Conservation (phyloP, 2,888 invertebrate species). For the Stenodera caucasica region DNA sequence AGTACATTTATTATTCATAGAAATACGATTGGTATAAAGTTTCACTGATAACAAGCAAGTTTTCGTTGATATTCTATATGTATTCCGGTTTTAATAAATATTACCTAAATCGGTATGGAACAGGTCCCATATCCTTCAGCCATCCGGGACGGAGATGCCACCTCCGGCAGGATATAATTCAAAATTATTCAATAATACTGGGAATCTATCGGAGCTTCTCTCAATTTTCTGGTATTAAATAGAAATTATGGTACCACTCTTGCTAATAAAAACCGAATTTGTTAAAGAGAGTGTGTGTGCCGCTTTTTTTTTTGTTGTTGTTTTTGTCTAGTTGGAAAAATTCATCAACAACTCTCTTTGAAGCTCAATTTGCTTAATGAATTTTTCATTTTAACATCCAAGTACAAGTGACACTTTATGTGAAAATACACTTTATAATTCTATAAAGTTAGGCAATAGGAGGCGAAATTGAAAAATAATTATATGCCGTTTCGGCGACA, state of each 20-base stretch:
- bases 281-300: not conserved
- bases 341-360: not conserved
- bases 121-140: not conserved
- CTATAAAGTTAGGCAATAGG: not conserved
- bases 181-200: not conserved
- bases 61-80: not conserved
- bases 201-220: slow-evolving; percentile 16
- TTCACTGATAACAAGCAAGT: not conserved
- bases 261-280: not conserved
- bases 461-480: not conserved
- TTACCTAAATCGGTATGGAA: not conserved
- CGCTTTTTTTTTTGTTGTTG: not conserved
- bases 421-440: slow-evolving; percentile 1
- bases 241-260: not conserved
- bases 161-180: slow-evolving; percentile 1
- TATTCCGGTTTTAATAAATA: not conserved
- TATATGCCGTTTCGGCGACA: too few relatives aligned
- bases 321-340: not conserved
- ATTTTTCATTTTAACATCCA: slow-evolving; percentile 1
- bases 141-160: not conserved
- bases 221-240: not conserved
- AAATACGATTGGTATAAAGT: not conserved
- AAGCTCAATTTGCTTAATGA: slow-evolving; percentile 1
- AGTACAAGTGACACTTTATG: not conserved
- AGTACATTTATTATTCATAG: slow-evolving; percentile 6